Conservation (phyloP, 2,113 vertebrate species). For the Bos indicus region DNA sequence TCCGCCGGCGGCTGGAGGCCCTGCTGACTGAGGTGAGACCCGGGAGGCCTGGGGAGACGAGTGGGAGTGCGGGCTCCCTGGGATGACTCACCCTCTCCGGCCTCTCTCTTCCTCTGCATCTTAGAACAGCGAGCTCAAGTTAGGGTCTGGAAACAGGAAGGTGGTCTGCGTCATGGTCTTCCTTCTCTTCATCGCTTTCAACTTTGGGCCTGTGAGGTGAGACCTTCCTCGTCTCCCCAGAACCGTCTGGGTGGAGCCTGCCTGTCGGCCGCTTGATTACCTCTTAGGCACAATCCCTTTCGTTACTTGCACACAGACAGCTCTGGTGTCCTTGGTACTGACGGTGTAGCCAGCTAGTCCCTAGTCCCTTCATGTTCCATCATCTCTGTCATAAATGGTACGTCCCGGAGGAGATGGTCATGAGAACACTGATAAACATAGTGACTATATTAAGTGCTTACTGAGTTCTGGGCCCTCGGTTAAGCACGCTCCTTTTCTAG, state of each 20-base stretch:
- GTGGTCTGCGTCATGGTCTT: slow-evolving; percentile 90
- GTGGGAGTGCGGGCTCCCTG: accelerated
- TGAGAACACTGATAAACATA: neutral
- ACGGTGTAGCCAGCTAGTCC: neutral
- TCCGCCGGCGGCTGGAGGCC: slow-evolving; percentile 85
- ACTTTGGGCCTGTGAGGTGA: slow-evolving; percentile 92
- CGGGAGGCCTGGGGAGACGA: neutral
- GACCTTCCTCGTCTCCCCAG: neutral
- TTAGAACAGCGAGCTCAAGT: slow-evolving; percentile 79
- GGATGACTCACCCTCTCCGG: neutral
- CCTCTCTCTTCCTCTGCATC: neutral
- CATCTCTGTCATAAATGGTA: neutral
- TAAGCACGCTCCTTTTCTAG: neutral
- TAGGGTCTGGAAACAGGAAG: slow-evolving; percentile 83
- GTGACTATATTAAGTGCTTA: neutral
- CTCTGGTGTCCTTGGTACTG: neutral
- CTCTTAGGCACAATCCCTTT: neutral
- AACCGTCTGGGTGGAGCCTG: neutral
- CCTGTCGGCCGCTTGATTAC: accelerated
- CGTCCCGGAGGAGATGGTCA: no score
- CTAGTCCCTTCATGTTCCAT: neutral
- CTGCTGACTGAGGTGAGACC: slow-evolving; percentile 70
- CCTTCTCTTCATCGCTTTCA: slow-evolving; percentile 91
- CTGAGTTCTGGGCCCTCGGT: neutral
- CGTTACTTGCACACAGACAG: neutral